Base-by-base conservation (phyloP, 1,140 invertebrate genomes). In the Neodiprion lecontei region DNA sequence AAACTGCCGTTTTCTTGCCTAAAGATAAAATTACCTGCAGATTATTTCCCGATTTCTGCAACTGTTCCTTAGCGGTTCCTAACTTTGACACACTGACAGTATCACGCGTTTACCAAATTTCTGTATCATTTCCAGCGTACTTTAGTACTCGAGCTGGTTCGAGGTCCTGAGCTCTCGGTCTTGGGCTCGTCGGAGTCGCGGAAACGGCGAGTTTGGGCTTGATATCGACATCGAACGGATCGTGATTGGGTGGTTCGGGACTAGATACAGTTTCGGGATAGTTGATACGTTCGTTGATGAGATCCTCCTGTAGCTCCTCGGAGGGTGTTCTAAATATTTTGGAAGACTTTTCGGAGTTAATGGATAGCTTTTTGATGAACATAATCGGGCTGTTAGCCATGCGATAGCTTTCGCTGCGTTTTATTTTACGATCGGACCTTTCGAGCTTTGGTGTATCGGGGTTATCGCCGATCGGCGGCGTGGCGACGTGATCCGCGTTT, bases 381-480 rank as follows among this genome's bases (percentile, higher is more conserved):
- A 92, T 89, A 74, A 92, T 89, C 2, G 91, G 91, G 67, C 91
- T 92, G 87, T 96, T 96, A 1, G 95, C 95, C 84, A 95, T 91
- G 75, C 95, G 92, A 83, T 96, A 96, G 87, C 95, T 96, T 83
- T 96, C 94, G 84, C 94, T 96, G 67, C 95, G 91, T 87, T 95
- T 95, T 47, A 96, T 88, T 84, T 92, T 91, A 49, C 85, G 88
- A 23, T 61, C 17, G 21, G 69, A 48, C 47, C 67, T 70, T 65
- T 83, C 81, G 7, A 48, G 11, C 9, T 74, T 80, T 17, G 73
- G 48, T 1, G 23, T 21, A 3, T 77, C 72, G 0, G 75, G 74
- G 61, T 77, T 80, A 21, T 72, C 77, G 14, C 47, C 61, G 61
- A 21, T 1, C 1, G 17, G 1, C 12, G 17, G 11, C 40, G 40